These are phyloP conservation scores for Microtus montanus DNA, from an alignment of 2,113 vertebrate species.

Conservation along the genomic window DNA sequence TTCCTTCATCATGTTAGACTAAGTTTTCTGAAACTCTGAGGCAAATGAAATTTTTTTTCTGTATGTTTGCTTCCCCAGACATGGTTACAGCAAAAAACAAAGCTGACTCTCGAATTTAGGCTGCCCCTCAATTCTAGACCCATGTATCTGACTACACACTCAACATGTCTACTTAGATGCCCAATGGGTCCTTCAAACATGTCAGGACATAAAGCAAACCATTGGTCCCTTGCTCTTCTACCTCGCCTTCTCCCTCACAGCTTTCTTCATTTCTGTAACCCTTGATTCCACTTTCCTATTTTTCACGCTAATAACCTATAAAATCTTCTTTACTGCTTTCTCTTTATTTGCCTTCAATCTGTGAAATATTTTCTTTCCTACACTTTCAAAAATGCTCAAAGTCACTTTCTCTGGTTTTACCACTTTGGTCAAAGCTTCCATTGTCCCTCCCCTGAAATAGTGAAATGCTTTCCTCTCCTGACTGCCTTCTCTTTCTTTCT, in stretches of 20 bases:
- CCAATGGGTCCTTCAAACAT: background rate
- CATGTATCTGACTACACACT: background rate
- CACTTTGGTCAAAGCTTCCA: background rate
- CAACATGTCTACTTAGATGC: background rate
- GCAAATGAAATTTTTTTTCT: background rate
- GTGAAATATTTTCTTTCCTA: background rate
- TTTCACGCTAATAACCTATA: background rate
- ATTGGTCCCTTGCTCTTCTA: background rate
- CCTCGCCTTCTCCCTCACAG: background rate
- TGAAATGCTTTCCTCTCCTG: background rate
- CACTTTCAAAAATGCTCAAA: background rate
- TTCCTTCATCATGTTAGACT: background rate
- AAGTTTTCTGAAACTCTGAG: background rate
- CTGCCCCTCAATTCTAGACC: background rate
- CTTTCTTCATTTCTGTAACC: background rate
- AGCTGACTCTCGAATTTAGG: no score
- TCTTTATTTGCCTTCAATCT: background rate
- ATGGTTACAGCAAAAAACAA: background rate
- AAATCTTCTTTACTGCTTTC: background rate
- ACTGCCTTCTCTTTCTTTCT: no score
- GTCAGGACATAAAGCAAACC: background rate
- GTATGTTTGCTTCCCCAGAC: background rate
- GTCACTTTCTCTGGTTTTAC: background rate
- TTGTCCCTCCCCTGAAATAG: background rate
- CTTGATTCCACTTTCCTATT: background rate